Conservation (phyloP, 2,797 vertebrate genomes). For the Esox lucius region DNA sequence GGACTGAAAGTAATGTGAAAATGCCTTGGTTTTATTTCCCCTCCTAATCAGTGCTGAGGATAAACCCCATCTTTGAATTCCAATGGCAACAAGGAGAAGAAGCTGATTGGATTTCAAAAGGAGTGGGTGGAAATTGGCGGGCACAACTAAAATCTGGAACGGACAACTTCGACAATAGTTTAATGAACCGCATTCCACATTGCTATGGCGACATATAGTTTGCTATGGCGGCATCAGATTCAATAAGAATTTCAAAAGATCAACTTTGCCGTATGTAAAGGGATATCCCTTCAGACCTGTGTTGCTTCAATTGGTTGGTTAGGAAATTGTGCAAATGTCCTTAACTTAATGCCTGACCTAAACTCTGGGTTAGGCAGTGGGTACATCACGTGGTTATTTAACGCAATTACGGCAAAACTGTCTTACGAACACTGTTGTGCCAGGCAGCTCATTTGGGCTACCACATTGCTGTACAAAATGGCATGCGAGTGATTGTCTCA, state of each 20-base stretch:
- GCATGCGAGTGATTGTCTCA: conserved; percentile 15
- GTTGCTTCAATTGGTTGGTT: background rate
- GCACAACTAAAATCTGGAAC: conserved; percentile 35
- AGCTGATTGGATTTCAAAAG: conserved; percentile 66
- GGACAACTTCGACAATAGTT: conserved; percentile 41
- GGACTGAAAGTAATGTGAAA: conserved; percentile 34
- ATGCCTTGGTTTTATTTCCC: conserved; percentile 54
- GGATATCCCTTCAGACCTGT: background rate
- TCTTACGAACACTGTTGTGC: conserved; percentile 32
- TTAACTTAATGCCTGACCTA: conserved; percentile 11
- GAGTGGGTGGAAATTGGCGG: conserved; percentile 58
- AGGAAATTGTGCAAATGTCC: background rate
- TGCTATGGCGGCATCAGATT: conserved; percentile 33
- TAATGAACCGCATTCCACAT: conserved; percentile 46
- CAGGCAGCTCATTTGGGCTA: conserved; percentile 28
- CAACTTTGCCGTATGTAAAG: background rate
- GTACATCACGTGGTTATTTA: conserved; percentile 20
- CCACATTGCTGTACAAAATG: conserved; percentile 40
- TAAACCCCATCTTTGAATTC: conserved; percentile 58
- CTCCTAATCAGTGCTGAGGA: conserved; percentile 57
- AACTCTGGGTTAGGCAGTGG: conserved; percentile 22
- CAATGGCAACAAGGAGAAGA: conserved; percentile 67
- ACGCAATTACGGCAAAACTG: conserved; percentile 19
- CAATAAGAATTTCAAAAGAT: background rate
- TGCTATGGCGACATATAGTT: conserved; percentile 23